Evolutionary conservation across 2,797 vertebrate species (phyloP), one percentile per base, ranked within the genome.

Genomic region (Saxicola maurus): DNA sequence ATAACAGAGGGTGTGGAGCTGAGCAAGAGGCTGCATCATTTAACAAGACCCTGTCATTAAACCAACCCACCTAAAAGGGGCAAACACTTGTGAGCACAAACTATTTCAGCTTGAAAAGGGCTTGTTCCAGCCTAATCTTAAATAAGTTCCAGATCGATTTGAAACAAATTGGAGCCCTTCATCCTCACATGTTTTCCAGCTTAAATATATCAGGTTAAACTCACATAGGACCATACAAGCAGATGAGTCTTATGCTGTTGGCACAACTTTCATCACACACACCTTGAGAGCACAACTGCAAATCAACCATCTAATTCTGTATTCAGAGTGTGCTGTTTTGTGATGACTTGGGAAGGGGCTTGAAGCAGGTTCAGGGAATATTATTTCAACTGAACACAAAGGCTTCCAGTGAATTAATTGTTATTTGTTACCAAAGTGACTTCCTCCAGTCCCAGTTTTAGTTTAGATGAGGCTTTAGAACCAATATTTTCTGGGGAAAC

Each of bases 1-100:
- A 42, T 14, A 52, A 15, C 1, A 27, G 27, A 42, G 66, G 48
- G 14, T 8, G 27, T 1, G 40, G 3, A 37, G 69, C 40, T 66
- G 27, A 56, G 40, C 28, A 23, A n/a, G 37, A 76, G 45, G 45
- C n/a, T 4, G 37, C 0, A 1, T 25, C 16, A 8, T 27, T 35
- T 16, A 20, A 55, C 13, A 12, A 25, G 27, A 42, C 21, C 46
- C 60, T 1, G 6, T 25, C 45, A 46, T 28, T 45, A 71, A 79
- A 66, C 46, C 30, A 59, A 57, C 35, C 10, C 45, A 4, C n/a
- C 42, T 3, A 19, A 48, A 62, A 0, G 0, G 40, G 35, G 19
- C 30, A 53, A 82, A 71, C 15, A 2, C 45, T 51, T 2, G 0
- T 15, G 33, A 79, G 30, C 21, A 53, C 1, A 1, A 40, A 21